phyloP scores from a whole-genome alignment of 2,113 vertebrate genomes.

The Plecotus auritus region DNA sequence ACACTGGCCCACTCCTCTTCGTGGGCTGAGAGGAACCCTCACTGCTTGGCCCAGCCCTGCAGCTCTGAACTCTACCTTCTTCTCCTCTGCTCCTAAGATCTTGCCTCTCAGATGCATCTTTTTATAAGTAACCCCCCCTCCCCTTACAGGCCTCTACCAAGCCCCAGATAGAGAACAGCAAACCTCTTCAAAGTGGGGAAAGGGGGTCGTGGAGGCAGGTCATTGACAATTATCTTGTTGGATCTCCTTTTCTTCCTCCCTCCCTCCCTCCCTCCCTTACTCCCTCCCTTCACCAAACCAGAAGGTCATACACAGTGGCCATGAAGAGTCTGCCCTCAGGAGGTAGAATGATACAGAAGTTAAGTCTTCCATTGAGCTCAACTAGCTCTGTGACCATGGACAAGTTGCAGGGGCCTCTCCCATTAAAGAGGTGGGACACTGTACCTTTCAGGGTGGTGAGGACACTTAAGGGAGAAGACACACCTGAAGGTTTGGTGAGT shows the following conservation, averaged over 20 bases:
- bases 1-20: not conserved
- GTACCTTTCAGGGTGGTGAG: too few relatives aligned
- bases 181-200: not conserved
- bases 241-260: not conserved
- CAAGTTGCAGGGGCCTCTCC: not conserved
- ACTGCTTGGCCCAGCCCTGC: not conserved
- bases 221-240: not conserved
- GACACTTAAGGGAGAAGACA: not conserved
- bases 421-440: too few relatives aligned
- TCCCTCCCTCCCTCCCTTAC: not conserved
- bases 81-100: not conserved
- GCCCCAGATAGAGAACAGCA: not conserved
- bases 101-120: not conserved
- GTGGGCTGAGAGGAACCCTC: not conserved
- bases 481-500: rapidly evolving
- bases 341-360: not conserved
- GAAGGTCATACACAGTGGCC: not conserved
- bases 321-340: not conserved
- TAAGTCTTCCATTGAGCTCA: not conserved
- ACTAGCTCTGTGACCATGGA: not conserved
- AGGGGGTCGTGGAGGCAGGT: not conserved
- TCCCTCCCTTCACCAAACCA: too few relatives aligned
- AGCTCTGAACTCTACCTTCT: not conserved
- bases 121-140: too few relatives aligned
- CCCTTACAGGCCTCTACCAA: not conserved